phyloP scores from a whole-genome alignment of 2,797 vertebrate genomes.

The Enteromius afrohamiltoni region DNA sequence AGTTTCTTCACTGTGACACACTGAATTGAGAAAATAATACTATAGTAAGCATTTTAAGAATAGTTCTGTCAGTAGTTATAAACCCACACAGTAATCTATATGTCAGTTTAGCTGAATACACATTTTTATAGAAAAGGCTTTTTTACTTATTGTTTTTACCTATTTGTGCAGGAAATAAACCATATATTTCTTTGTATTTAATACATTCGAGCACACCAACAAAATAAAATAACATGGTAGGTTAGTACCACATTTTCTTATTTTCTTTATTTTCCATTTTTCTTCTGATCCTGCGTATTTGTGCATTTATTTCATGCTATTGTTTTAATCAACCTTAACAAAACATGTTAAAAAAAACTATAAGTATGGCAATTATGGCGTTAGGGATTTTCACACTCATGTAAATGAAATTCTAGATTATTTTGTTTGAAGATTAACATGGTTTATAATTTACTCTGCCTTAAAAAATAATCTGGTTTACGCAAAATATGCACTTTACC shows the following conservation, averaged over 20 bases:
- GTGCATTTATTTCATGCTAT: neutral
- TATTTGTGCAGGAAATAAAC: neutral
- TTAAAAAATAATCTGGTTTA: neutral
- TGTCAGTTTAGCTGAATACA: neutral
- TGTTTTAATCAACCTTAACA: neutral
- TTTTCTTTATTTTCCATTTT: neutral
- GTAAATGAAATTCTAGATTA: neutral
- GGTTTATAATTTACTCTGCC: neutral
- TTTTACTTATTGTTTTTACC: neutral
- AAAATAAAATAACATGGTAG: neutral
- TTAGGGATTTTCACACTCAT: neutral
- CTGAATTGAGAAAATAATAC: neutral
- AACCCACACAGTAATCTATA: neutral
- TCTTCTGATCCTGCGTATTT: neutral
- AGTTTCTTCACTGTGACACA: slow-evolving; percentile 27
- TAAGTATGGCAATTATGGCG: neutral
- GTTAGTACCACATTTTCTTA: neutral
- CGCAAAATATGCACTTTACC: neutral
- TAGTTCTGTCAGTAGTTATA: neutral
- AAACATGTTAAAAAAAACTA: neutral
- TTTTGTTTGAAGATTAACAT: neutral
- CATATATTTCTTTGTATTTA: neutral
- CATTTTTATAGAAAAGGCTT: neutral
- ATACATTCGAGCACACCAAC: neutral
- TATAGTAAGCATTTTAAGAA: slow-evolving; percentile 17